Base-by-base conservation (phyloP, 2,888 invertebrate genomes). In the Priapulus caudatus region DNA sequence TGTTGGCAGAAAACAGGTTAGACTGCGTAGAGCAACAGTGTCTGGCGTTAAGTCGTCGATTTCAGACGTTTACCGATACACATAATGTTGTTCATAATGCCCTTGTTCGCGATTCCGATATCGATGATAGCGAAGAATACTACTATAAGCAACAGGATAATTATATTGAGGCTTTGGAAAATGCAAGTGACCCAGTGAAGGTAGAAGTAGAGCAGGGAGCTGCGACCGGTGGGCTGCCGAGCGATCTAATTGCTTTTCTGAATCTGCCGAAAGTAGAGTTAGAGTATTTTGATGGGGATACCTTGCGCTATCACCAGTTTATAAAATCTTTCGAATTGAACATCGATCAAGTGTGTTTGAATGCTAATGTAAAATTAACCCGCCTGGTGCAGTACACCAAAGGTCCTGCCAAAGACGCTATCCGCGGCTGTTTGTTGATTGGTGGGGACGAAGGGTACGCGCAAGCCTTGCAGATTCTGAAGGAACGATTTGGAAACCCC, bases 381-480 rank as follows among this genome's bases (percentile, higher is more conserved):
- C 5, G 33, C 10, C 33, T 33, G 5, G n/a, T 33, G 33, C 33
- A 33, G 33, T 33, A 33, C n/a, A 33, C 33, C n/a, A n/a, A 33
- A 10, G 33, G 33, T 5, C 33, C 33, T 10, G 33, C 33, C 33
- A 33, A 33, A n/a, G 33, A 33, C 5, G 33, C 33, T n/a, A 33
- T 33, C n/a, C 5, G 33, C 5, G 33, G 33, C 10, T 33, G 33
- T 33, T n/a, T 10, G 33, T n/a, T 33, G 33, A 33, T 33, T 33
- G 33, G 33, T 33, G 33, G 33, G n/a, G 33, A 33, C 33, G n/a
- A n/a, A n/a, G 33, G 33, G 33, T 33, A 33, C n/a, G 33, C 10
- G n/a, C 10, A 33, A 33, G 33, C 33, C 10, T 10, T 33, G 10
- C 10, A 33, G n/a, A 33, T 33, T 33, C n/a, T 33, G 33, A n/a